Conservation (phyloP, 2,888 invertebrate species). For the Theretra japonica region DNA sequence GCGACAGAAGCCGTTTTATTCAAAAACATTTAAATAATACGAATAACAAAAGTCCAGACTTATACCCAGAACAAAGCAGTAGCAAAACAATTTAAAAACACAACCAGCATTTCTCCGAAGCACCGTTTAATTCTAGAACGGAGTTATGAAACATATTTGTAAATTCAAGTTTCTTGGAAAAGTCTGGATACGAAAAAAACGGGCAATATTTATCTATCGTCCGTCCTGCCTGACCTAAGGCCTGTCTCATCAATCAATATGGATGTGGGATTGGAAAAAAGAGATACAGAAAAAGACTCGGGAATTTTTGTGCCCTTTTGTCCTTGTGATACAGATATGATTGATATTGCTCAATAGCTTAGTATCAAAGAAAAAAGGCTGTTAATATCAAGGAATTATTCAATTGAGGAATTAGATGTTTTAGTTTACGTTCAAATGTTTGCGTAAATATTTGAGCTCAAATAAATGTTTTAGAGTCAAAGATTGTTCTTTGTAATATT, state of each 20-base stretch:
- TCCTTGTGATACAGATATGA: constrained; percentile 15
- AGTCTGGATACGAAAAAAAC: constrained; percentile 1
- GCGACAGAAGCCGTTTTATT: not conserved
- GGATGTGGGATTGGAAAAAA: constrained; percentile 9
- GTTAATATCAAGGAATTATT: not conserved
- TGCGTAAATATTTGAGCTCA: no score
- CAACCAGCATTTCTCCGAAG: not conserved
- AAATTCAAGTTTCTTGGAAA: constrained; percentile 13
- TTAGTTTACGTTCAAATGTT: not conserved
- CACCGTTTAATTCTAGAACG: not conserved
- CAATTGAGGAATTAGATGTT: not conserved
- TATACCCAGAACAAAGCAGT: not conserved
- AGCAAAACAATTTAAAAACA: constrained; percentile 5
- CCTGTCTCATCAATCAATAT: constrained; percentile 15
- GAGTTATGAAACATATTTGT: constrained; percentile 9
- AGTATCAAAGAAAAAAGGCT: not conserved
- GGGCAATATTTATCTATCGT: constrained; percentile 15
- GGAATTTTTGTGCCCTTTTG: constrained; percentile 20
- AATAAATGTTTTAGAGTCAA: no score
- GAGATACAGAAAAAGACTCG: constrained; percentile 7
- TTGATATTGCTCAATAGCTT: constrained; percentile 6
- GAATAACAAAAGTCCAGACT: not conserved
- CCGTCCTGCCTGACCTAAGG: not conserved
- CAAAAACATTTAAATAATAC: not conserved
- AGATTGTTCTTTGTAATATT: not conserved